Base-by-base conservation (phyloP, 2,797 vertebrate genomes). In the Neosilurus hyrtlii region DNA sequence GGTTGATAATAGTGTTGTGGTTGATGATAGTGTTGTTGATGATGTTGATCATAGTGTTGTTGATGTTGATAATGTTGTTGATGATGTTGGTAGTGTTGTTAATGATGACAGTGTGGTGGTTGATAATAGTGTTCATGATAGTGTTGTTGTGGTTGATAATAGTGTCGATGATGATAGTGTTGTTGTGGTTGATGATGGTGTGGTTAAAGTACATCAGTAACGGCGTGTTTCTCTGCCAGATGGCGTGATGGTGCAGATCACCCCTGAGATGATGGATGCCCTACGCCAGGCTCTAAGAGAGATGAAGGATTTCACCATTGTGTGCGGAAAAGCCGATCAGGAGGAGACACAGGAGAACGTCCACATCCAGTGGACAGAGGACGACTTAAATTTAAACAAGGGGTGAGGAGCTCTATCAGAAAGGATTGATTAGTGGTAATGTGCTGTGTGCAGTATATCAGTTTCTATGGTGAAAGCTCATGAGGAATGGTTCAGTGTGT, bases 211-310 rank as follows among this genome's bases (percentile, higher is more conserved):
- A 24, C 37, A 18, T n/a, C 22, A 43, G 35, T 76, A 65, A 54
- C 3, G 2, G 57, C 15, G 37, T 24, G 22, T 82, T 54, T 16
- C 59, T 75, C 20, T 54, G 18, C 57, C 68, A 99, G 98, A 99
- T 65, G 98, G 98, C 0, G 95, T 99, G 63, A 99, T 99, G 98
- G 96, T 99, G 89, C 98, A 99, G 94, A 98, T 99, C 91, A 98
- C 96, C 0, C 96, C 97, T 0, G 98, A 99, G 91, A 98, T 95
- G 82, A 99, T 99, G 97, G 97, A 98, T 84, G 93, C 96, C 3
- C 86, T 99, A 88, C 94, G 97, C 81, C 97, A 98, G 92, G 96
- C 97, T 7, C 93, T 99, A 91, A 94, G 96, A 86, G 97, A 99
- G 90, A 99, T 99, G 98, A 99, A 99, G 91, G 97, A 99, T 93